Evolutionary conservation across 37 sponge, comb jelly and placozoan species (phyloP), one percentile per base, ranked within the genome.

Genomic region (Chondrosia reniformis): DNA sequence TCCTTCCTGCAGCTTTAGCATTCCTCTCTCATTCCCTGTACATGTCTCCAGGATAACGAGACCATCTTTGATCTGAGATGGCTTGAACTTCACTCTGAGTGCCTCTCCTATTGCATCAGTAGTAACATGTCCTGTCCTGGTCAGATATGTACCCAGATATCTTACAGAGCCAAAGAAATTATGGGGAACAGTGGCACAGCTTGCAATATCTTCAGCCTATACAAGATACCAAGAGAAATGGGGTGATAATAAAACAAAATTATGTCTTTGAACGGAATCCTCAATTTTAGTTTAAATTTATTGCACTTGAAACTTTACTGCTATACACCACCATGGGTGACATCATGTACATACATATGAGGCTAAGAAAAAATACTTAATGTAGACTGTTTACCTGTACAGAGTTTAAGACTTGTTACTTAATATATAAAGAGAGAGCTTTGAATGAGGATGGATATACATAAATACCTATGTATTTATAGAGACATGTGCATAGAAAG

Each of bases 131-230:
- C 41, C 41, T 34, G 72, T 41, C n/a, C n/a, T 44, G 42, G 42
- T 69, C 41, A 7, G 1, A 13, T 34, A 39, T 22, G 43, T 43
- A 4, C 72, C 72, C 7, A 69, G 37, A 25, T 69, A 69, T 44
- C 36, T 69, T n/a, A 69, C 72, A 34, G 72, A 34, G 10, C 72
- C 72, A 69, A 69, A 69, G 25, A 69, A 24, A 39, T 69, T 44
- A 2, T 24, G 17, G n/a, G 72, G 72, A 69, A 69, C 17, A 39
- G 42, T 25, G 42, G 41, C n/a, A n/a, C 37, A 39, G 44, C 42
- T 34, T 44, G 39, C 72, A 69, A 69, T 69, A 13, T 69, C 72
- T 17, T 24, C 5, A 69, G 72, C 72, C 72, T 69, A 7, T 13
- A 13, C n/a, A 13, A 59, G n/a, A 49, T 28, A 62, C 63, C 13